Base-by-base conservation (phyloP, 2,888 invertebrate species). In the Andrena flavipes region DNA sequence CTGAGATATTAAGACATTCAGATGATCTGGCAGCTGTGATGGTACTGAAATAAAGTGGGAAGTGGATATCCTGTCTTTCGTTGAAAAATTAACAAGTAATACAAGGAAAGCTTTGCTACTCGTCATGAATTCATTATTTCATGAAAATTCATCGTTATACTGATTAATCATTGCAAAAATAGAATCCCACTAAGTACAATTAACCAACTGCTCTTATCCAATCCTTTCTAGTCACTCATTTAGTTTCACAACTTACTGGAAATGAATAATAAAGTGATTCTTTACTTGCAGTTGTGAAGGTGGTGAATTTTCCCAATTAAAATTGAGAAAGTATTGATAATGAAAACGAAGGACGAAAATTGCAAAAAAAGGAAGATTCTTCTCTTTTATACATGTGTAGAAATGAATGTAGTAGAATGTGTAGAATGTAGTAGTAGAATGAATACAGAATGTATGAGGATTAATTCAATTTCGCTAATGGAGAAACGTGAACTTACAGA, bases 1-100 rank as follows among this genome's bases (percentile, higher is more conserved):
- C 63, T 59, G 65, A 70, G 35, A 75, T 67, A 68, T 82, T 65
- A 75, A 74, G 82, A 80, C 64, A n/a, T 71, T 63, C 67, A 33
- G 16, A 62, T n/a, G 79, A 69, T 51, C 73, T 42, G 73, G 33
- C 76, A 71, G 65, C 76, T 16, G 33, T 42, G 76, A 49, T 63
- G 23, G 42, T 33, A 26, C 54, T 33, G 48, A 35, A 23, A 30
- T 65, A 13, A 60, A 62, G 8, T 26, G 1, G 10, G 20, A 59
- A 16, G 0, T 13, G 20, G 2, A 8, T 29, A 13, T 20, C 69
- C 42, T 16, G 10, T 71, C n/a, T 26, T 59, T 6, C 20, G 10
- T 20, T 75, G 74, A 51, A 51, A 72, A 65, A 65, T 65, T 60
- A 65, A 77, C 10, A 13, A 1, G 10, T 1, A 8, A 8, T 16